A percentile compares a stretch with the other conserved stretches of the same genome.
Conservation (phyloP, 2,113 vertebrate species). For the Amphilophus citrinellus region DNA sequence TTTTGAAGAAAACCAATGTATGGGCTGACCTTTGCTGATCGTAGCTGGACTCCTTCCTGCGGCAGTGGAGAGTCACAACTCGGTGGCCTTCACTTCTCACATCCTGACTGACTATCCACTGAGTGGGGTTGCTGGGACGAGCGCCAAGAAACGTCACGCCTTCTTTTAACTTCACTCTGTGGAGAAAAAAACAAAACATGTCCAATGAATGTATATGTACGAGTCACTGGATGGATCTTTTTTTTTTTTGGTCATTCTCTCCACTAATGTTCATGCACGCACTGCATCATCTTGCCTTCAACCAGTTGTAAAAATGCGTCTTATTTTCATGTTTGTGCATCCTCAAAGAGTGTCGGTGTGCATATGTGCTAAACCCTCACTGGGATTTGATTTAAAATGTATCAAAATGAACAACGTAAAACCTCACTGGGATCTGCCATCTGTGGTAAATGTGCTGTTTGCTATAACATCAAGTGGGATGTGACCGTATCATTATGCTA, state of each 20-base stretch:
- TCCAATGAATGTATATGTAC: not conserved
- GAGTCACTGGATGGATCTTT: constrained; percentile 1
- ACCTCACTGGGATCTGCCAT: not conserved
- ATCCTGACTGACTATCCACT: constrained; percentile 90
- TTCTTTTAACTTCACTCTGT: constrained; percentile 92
- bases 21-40: constrained; percentile 82
- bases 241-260: not conserved
- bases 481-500: constrained; percentile 2
- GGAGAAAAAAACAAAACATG: constrained; percentile 18
- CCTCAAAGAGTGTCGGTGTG: not conserved
- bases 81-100: constrained; percentile 81
- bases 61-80: constrained; percentile 89
- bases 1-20: not conserved
- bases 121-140: constrained; percentile 86
- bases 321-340: not conserved
- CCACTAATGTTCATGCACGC: not conserved
- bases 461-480: not conserved
- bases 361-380: not conserved
- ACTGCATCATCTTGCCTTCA: not conserved
- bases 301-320: constrained; percentile 16
- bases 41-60: constrained; percentile 81
- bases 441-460: constrained; percentile 6
- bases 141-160: constrained; percentile 87
- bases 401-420: not conserved
- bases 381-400: constrained; percentile 6